These are phyloP conservation scores for Leptinotarsa texana DNA, from an alignment of 1,140 invertebrate genomes.

Conservation along the genomic window DNA sequence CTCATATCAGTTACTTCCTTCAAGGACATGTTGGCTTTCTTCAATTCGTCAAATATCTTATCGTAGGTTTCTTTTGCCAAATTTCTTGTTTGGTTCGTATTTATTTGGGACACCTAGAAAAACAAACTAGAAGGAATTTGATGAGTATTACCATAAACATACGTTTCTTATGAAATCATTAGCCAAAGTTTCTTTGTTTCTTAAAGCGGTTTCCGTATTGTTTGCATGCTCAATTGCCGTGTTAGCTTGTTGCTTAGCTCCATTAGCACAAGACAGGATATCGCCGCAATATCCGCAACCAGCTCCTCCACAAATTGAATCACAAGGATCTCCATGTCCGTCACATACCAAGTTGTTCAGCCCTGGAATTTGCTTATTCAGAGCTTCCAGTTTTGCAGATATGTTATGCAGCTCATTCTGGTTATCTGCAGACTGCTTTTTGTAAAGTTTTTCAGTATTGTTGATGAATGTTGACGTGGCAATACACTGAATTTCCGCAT, in stretches of 20 bases:
- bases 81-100: slow-evolving; percentile 48
- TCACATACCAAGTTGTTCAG: slow-evolving; percentile 87
- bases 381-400: slow-evolving; percentile 65
- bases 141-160: slow-evolving; percentile 39
- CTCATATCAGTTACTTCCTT: slow-evolving; percentile 63
- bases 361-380: slow-evolving; percentile 77
- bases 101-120: slow-evolving; percentile 47
- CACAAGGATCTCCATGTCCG: slow-evolving; percentile 82
- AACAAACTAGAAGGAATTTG: neutral
- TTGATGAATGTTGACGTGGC: slow-evolving; percentile 80
- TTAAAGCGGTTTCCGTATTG: slow-evolving; percentile 78
- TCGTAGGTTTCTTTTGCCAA: slow-evolving; percentile 46
- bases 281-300: slow-evolving; percentile 91
- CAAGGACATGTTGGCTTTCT: slow-evolving; percentile 51
- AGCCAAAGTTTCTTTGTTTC: slow-evolving; percentile 78
- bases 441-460: slow-evolving; percentile 70
- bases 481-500: slow-evolving; percentile 81
- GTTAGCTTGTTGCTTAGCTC: slow-evolving; percentile 84
- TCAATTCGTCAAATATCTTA: slow-evolving; percentile 41
- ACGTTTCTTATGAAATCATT: slow-evolving; percentile 68
- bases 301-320: slow-evolving; percentile 89
- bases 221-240: slow-evolving; percentile 84
- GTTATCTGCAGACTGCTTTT: slow-evolving; percentile 71
- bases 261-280: slow-evolving; percentile 80
- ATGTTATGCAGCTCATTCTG: slow-evolving; percentile 69